Evolutionary conservation across 2,113 vertebrate genomes (phyloP).

Genomic region (Salvelinus namaycush): DNA sequence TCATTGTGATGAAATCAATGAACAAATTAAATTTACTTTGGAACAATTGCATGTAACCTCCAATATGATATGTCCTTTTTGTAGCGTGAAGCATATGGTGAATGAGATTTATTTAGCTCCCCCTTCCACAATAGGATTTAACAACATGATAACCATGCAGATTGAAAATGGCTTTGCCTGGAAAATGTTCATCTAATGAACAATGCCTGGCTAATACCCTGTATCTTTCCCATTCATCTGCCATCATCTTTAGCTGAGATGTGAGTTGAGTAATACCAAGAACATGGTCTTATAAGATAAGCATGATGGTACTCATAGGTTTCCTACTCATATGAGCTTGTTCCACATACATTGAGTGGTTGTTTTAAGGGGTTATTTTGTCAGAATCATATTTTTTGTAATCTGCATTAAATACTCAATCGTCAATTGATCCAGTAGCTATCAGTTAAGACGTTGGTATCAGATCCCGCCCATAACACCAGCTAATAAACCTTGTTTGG

Average conservation of each 20-base stretch:
- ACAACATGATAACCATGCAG: constrained; percentile 15
- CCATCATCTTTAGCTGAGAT: not conserved
- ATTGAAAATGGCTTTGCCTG: constrained; percentile 14
- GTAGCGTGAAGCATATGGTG: constrained; percentile 3
- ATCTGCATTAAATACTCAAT: too few relatives aligned
- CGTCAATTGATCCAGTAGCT: too few relatives aligned
- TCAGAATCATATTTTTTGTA: too few relatives aligned
- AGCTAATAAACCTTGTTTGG: too few relatives aligned
- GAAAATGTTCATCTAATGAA: constrained; percentile 9
- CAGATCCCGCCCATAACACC: too few relatives aligned
- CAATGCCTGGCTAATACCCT: not conserved
- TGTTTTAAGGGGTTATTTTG: not conserved
- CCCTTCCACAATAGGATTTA: constrained; percentile 5
- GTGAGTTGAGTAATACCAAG: not conserved
- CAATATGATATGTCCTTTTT: not conserved
- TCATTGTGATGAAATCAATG: constrained; percentile 5
- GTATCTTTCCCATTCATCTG: not conserved
- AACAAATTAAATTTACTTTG: not conserved
- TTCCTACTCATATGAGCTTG: not conserved
- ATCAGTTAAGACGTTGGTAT: too few relatives aligned
- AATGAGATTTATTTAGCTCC: constrained; percentile 15
- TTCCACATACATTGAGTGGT: not conserved
- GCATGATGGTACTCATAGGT: not conserved
- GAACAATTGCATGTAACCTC: not conserved
- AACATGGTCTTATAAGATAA: not conserved